phyloP scores from a whole-genome alignment of 2,888 invertebrate genomes.

The Dyspetes luteomarginatus region DNA sequence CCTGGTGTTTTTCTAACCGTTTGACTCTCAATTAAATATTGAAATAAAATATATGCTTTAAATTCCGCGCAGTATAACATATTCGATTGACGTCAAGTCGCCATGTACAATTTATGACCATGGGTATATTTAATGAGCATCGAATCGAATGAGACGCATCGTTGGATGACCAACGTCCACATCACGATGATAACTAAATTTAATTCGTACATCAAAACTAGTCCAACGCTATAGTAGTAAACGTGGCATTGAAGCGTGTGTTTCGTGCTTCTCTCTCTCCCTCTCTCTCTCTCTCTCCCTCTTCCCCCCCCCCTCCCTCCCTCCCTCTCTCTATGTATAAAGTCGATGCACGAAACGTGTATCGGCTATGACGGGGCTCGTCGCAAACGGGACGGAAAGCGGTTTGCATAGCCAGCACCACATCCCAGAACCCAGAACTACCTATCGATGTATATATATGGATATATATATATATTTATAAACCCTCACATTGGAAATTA shows the following conservation, averaged over 20 bases:
- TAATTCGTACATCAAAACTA: conserved; percentile 58
- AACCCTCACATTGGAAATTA: conserved; percentile 69
- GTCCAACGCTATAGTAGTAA: conserved; percentile 30
- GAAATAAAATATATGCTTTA: no score
- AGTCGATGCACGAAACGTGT: conserved; percentile 63
- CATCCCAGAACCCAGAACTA: not conserved
- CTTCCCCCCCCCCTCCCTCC: no score
- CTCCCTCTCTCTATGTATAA: conserved; percentile 59
- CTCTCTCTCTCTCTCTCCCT: no score
- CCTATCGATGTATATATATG: not conserved
- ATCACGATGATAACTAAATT: conserved; percentile 58
- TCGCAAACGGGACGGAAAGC: conserved; percentile 69
- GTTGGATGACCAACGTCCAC: conserved; percentile 45
- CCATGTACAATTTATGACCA: conserved; percentile 59
- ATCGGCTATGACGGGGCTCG: conserved; percentile 57
- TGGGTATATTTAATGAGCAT: conserved; percentile 66
- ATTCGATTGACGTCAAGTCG: conserved; percentile 59
- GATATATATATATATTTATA: conserved; percentile 27
- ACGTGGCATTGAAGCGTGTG: conserved; percentile 39
- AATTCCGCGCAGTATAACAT: not conserved
- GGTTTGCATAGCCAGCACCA: conserved; percentile 65
- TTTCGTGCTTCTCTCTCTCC: conserved; percentile 52
- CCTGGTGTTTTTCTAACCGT: not conserved
- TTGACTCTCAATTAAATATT: conserved; percentile 22
- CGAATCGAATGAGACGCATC: conserved; percentile 57